Percentiles rank a stretch among this genome's conserved stretches.
Conservation (phyloP, 2,113 vertebrate species). For the Pedetes capensis region DNA sequence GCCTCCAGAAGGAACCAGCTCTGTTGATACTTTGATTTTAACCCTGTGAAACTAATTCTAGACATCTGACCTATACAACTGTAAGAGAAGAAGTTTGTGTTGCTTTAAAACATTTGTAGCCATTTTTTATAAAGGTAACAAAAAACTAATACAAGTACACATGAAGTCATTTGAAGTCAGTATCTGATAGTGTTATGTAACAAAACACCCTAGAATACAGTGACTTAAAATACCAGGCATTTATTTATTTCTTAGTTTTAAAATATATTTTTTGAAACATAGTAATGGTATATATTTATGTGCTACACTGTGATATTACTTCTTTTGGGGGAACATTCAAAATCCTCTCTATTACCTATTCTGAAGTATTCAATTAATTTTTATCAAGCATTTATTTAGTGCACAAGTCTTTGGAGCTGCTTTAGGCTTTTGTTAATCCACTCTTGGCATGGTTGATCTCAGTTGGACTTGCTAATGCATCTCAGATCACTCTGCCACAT, state of each 20-base stretch:
- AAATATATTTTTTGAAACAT: background rate
- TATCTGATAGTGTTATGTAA: constrained; percentile 5
- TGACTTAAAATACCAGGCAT: background rate
- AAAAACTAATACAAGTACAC: background rate
- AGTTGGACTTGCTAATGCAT: background rate
- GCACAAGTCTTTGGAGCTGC: background rate
- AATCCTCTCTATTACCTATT: background rate
- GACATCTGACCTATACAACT: background rate
- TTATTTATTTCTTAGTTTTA: background rate
- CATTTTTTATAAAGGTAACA: constrained; percentile 3
- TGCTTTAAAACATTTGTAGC: background rate
- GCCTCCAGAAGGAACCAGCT: background rate
- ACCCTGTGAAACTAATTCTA: background rate
- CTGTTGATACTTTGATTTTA: background rate
- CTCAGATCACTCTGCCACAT: background rate
- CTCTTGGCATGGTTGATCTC: background rate
- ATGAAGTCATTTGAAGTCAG: background rate
- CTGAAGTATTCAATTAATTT: background rate
- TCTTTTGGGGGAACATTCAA: background rate
- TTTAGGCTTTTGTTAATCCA: background rate
- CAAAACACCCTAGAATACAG: background rate
- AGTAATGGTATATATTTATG: background rate
- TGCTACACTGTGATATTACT: background rate
- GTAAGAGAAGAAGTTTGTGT: background rate
- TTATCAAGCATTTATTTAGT: background rate